Base-by-base conservation (phyloP, 1,140 invertebrate genomes). In the Brachionus sp. region DNA sequence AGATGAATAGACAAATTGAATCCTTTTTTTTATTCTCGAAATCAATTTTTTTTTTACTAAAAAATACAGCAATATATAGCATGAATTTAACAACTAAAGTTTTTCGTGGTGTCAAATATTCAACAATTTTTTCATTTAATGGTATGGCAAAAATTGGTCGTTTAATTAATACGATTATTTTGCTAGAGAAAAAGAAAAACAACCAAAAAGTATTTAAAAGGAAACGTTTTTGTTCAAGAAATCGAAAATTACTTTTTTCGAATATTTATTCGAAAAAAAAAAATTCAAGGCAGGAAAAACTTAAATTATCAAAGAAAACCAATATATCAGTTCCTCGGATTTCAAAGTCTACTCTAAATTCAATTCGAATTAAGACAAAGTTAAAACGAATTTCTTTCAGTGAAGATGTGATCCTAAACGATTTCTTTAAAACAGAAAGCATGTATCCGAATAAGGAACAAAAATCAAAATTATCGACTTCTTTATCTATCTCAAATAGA, bases 1-100 rank as follows among this genome's bases (percentile, higher is more conserved):
- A 53, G 50, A 53, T 53, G 50, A 53, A 53, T 53, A 53, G 50
- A 53, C 50, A 53, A 53, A 53, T 53, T 53, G 50, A 53, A 53
- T 53, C 0, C 50, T 53, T 53, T 53, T 23, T 1, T 53, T 53
- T n/a, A 19, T 53, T 53, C 16, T 53, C n/a, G n/a, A 53, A 53
- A 53, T 53, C 2, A 53, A 53, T 53, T 19, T 19, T 53, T 53
- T 53, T 5, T 53, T 53, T 16, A 19, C n/a, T 16, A 1, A 53
- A 53, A 53, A 53, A 53, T 53, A 16, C 50, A 53, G 50, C 50
- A 53, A 53, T 23, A 19, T 16, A 19, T 53, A 53, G 50, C 50
- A 5, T 53, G 50, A 53, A 53, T 53, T 53, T 19, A 53, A 23
- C 50, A 19, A 53, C 16, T 19, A 13, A 19, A 16, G n/a, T 53